phyloP scores from a whole-genome alignment of 2,888 invertebrate genomes.

The Pediacus dermestoides region DNA sequence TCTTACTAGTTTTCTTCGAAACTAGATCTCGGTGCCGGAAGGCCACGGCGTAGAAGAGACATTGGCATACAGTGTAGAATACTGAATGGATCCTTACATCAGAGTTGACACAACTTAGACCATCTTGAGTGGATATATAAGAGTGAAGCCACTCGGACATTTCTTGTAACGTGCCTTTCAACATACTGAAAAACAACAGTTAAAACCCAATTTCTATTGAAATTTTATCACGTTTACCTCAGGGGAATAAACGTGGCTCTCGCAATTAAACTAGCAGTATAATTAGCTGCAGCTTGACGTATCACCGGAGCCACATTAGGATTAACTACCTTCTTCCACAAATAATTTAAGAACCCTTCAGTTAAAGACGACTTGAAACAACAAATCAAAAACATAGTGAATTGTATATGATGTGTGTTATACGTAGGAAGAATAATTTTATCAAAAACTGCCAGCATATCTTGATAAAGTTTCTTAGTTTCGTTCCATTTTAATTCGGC shows the following conservation, averaged over 20 bases:
- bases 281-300: conserved; percentile 68
- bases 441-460: conserved; percentile 70
- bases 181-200: conserved; percentile 52
- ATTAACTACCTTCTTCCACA: conserved; percentile 72
- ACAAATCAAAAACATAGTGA: conserved; percentile 69
- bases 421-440: conserved; percentile 78
- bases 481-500: conserved; percentile 55
- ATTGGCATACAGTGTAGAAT: conserved; percentile 90
- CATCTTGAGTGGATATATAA: conserved; percentile 71
- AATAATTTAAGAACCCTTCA: conserved; percentile 64
- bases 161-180: conserved; percentile 63
- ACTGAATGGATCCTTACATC: conserved; percentile 74
- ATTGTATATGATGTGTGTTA: conserved; percentile 77
- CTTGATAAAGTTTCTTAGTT: conserved; percentile 58
- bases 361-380: conserved; percentile 59
- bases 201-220: neutral
- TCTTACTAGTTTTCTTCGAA: conserved; percentile 70
- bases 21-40: conserved; percentile 85
- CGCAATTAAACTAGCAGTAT: conserved; percentile 71
- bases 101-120: conserved; percentile 52
- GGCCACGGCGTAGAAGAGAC: conserved; percentile 87
- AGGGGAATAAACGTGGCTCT: conserved; percentile 63
- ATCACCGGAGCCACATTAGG: conserved; percentile 62
- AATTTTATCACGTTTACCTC: neutral
- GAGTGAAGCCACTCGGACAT: conserved; percentile 81